Percentiles rank a stretch among this genome's conserved stretches.
Evolutionary conservation across 1,140 invertebrate species (phyloP).

Genomic region (Uloborus diversus): DNA sequence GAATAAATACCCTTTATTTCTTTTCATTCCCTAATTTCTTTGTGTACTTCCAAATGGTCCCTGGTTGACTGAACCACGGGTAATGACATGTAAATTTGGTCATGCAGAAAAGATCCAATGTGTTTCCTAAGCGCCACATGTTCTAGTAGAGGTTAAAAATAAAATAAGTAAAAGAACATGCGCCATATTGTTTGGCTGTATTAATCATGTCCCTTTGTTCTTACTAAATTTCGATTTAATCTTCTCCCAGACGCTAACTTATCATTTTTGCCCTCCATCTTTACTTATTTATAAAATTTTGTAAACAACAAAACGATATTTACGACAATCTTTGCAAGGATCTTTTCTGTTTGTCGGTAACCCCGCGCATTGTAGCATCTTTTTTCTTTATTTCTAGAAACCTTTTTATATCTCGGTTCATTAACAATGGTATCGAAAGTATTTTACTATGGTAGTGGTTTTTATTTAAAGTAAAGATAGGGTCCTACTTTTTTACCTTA

Average conservation of each 20-base stretch:
- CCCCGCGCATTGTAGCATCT: neutral
- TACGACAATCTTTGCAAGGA: no score
- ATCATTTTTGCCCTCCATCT: no score
- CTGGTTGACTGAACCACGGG: slow-evolving; percentile 14
- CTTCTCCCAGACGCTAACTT: no score
- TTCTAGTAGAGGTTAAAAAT: no score
- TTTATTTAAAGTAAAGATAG: slow-evolving; percentile 36
- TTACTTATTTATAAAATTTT: no score
- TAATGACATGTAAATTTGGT: slow-evolving; percentile 30
- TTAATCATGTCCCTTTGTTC: no score
- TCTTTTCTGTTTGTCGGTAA: slow-evolving; percentile 5
- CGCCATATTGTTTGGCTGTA: no score
- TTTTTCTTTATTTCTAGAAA: neutral
- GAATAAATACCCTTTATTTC: slow-evolving; percentile 13
- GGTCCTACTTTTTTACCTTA: slow-evolving; percentile 3
- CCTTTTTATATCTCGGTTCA: slow-evolving; percentile 23
- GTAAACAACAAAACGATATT: no score
- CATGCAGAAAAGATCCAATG: slow-evolving; percentile 8
- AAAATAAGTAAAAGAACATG: no score
- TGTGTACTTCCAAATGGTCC: slow-evolving; percentile 28
- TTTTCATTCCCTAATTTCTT: slow-evolving; percentile 39
- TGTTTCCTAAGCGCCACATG: neutral
- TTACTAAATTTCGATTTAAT: no score
- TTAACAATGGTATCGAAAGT: slow-evolving; percentile 40
- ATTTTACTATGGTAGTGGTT: slow-evolving; percentile 23